A percentile compares a stretch with the other conserved stretches of the same genome.
phyloP scores from a whole-genome alignment of 2,888 invertebrate species.

The Epicampocera succincta region DNA sequence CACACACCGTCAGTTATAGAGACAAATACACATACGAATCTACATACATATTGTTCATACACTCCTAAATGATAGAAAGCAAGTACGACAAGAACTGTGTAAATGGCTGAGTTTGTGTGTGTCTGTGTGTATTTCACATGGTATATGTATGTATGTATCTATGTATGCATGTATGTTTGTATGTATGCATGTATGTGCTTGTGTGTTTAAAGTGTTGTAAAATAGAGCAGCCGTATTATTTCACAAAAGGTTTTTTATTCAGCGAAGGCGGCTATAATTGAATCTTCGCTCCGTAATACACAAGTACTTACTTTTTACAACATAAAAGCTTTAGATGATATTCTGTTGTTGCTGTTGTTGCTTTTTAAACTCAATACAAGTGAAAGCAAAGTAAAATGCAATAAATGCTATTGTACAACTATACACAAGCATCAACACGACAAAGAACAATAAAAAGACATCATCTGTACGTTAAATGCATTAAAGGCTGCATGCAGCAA shows the following conservation, averaged over 20 bases:
- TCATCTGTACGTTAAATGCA: conserved; percentile 50
- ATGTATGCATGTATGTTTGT: neutral
- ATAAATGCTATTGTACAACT: conserved; percentile 49
- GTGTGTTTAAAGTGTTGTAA: conserved; percentile 39
- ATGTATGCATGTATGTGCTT: neutral
- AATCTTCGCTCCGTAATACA: conserved; percentile 43
- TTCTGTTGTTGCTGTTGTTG: conserved; percentile 11
- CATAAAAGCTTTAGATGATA: conserved; percentile 54
- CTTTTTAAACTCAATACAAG: conserved; percentile 31
- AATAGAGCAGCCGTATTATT: conserved; percentile 41
- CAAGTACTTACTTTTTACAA: conserved; percentile 49
- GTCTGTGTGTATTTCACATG: neutral
- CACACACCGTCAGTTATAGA: neutral
- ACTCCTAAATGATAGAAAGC: conserved; percentile 15
- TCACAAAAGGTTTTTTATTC: conserved; percentile 39
- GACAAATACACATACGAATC: no score
- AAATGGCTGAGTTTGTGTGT: neutral
- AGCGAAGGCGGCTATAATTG: conserved; percentile 48
- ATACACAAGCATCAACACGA: conserved; percentile 10
- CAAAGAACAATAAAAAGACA: conserved; percentile 36
- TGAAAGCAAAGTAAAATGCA: conserved; percentile 48
- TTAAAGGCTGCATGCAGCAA: conserved; percentile 29
- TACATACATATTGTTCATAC: no score
- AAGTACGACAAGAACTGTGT: neutral
- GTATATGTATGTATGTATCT: neutral